Evolutionary conservation across 2,113 vertebrate species (phyloP).

Genomic region (Phylloscopus whistleri): DNA sequence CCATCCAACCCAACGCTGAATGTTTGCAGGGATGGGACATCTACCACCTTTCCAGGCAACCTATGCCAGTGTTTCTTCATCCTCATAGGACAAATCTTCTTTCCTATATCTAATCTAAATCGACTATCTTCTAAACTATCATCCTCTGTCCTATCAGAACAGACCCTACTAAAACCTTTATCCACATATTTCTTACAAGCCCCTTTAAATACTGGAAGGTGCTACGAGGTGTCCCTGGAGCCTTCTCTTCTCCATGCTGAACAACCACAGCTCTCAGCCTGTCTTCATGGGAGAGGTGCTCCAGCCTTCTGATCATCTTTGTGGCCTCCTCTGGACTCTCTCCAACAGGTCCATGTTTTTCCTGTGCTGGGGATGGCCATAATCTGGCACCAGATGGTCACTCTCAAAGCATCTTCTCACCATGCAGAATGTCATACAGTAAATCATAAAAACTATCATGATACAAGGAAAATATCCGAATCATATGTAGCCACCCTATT

Average conservation of each 20-base stretch:
- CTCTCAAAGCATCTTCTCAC: not conserved
- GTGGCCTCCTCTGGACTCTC: not conserved
- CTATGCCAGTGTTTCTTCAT: not conserved
- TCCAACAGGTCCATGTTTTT: not conserved
- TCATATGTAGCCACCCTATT: no score
- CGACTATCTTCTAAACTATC: not conserved
- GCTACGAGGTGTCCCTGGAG: not conserved
- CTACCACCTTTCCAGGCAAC: not conserved
- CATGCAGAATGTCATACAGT: not conserved
- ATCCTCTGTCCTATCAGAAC: not conserved
- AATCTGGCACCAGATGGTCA: not conserved
- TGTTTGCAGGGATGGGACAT: not conserved
- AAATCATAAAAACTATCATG: not conserved
- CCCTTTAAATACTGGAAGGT: not conserved
- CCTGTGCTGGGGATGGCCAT: not conserved
- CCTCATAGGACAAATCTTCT: not conserved
- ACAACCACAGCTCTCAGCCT: not conserved
- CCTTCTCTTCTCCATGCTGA: not conserved
- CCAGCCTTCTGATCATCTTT: not conserved
- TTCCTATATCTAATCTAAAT: not conserved
- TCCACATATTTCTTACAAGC: not conserved
- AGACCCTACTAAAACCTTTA: not conserved
- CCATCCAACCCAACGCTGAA: not conserved
- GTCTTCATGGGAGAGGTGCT: not conserved
- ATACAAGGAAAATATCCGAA: accelerated